A percentile compares a stretch with the other conserved stretches of the same genome.
phyloP scores from a whole-genome alignment of 2,888 invertebrate species.

The Netelia virgata region DNA sequence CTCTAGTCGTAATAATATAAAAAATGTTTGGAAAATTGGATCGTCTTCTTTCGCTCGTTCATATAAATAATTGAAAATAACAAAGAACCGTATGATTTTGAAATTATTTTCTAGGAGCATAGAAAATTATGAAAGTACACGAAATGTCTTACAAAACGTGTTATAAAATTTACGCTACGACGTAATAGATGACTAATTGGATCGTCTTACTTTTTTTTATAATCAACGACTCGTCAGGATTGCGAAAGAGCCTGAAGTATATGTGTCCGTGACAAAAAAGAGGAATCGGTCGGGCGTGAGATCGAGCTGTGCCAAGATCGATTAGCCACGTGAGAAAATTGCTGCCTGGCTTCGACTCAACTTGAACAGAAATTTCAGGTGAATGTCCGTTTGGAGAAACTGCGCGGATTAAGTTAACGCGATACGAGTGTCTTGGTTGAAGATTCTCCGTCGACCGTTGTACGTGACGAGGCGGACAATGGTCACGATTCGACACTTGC shows the following conservation, averaged over 20 bases:
- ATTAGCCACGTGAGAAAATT: slow-evolving; percentile 66
- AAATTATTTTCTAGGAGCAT: too few species aligned
- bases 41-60: too few species aligned
- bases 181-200: slow-evolving; percentile 29
- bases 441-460: slow-evolving; percentile 20
- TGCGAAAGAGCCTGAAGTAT: slow-evolving; percentile 24
- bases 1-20: too few species aligned
- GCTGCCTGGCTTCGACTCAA: slow-evolving; percentile 51
- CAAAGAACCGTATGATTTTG: too few species aligned
- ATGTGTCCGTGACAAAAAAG: slow-evolving; percentile 27
- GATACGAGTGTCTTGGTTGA: slow-evolving; percentile 34
- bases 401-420: slow-evolving; percentile 24
- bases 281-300: slow-evolving; percentile 42
- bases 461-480: slow-evolving; percentile 53
- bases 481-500: background rate
- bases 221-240: slow-evolving; percentile 5
- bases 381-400: slow-evolving; percentile 43
- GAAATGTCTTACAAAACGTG: background rate
- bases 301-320: slow-evolving; percentile 59
- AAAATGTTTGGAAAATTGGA: too few species aligned
- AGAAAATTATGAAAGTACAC: background rate
- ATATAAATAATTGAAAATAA: too few species aligned
- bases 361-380: slow-evolving; percentile 51
- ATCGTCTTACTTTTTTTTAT: background rate
- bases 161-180: slow-evolving; percentile 14